These are phyloP conservation scores for Cosmia pyralina DNA, from an alignment of 2,888 invertebrate genomes.

Conservation along the genomic window DNA sequence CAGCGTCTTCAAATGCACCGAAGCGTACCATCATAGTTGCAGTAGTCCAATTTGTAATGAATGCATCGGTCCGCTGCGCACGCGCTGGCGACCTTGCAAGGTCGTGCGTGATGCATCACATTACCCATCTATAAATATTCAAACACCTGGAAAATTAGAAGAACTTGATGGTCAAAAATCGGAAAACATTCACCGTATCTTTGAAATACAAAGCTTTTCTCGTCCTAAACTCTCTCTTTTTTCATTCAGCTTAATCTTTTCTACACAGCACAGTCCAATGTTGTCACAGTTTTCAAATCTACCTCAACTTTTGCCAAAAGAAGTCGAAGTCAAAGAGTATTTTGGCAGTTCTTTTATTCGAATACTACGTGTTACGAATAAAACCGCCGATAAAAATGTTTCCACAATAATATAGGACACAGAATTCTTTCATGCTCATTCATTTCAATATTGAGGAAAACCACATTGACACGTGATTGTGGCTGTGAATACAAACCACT, in stretches of 20 bases:
- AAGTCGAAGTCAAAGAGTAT: neutral
- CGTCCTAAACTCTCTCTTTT: neutral
- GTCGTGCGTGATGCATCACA: conserved; percentile 63
- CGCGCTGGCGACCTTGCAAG: conserved; percentile 72
- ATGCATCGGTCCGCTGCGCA: conserved; percentile 60
- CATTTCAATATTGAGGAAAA: conserved; percentile 58
- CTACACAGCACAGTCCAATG: neutral
- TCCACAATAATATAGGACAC: conserved; percentile 51
- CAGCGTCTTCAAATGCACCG: conserved; percentile 42
- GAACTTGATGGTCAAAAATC: conserved; percentile 5
- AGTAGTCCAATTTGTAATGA: conserved; percentile 58
- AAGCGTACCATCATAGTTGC: conserved; percentile 44
- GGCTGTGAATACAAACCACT: conserved; percentile 42
- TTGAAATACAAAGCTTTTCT: neutral
- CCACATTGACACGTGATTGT: conserved; percentile 41
- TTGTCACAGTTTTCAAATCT: neutral
- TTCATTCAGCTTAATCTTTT: neutral
- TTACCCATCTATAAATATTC: conserved; percentile 57
- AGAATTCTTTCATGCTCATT: conserved; percentile 36
- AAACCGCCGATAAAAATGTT: conserved; percentile 26
- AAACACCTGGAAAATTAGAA: conserved; percentile 43
- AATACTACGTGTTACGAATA: conserved; percentile 42
- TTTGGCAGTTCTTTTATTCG: conserved; percentile 1
- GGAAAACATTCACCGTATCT: neutral
- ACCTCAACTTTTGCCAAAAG: neutral